Conservation (phyloP, 2,113 vertebrate genomes). For the Xiphias gladius region DNA sequence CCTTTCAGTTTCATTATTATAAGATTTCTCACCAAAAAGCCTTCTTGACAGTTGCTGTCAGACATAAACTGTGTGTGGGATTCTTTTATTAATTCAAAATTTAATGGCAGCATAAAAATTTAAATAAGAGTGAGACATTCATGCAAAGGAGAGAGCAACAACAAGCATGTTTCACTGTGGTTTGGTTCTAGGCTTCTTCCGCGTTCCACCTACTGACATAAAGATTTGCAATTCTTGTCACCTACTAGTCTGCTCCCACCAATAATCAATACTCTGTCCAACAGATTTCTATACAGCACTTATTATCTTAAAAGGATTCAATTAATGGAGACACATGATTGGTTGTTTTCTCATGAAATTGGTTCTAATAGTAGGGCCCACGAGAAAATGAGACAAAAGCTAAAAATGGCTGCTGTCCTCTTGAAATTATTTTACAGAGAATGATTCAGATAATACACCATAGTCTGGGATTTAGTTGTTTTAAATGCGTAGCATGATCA, state of each 20-base stretch:
- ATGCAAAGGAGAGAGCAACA: background rate
- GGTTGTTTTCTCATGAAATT: background rate
- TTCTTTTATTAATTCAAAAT: background rate
- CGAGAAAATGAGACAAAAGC: background rate
- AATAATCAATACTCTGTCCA: background rate
- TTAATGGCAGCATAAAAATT: slow-evolving; percentile 4
- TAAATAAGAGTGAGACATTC: background rate
- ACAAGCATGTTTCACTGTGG: background rate
- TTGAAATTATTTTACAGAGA: background rate
- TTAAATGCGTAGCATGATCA: background rate
- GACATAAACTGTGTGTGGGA: background rate
- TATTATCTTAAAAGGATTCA: slow-evolving; percentile 2
- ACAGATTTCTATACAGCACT: background rate
- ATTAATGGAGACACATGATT: background rate
- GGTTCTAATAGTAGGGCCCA: background rate
- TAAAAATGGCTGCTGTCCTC: background rate
- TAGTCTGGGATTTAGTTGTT: background rate
- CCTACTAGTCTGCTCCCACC: background rate
- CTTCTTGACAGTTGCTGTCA: background rate
- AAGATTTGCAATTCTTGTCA: background rate
- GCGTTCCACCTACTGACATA: background rate
- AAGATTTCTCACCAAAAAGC: background rate
- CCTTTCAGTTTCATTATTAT: background rate
- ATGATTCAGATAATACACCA: background rate
- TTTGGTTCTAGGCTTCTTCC: background rate